A percentile compares a stretch with the other conserved stretches of the same genome.
phyloP scores from a whole-genome alignment of 2,888 invertebrate species.

The Homarus gammarus region DNA sequence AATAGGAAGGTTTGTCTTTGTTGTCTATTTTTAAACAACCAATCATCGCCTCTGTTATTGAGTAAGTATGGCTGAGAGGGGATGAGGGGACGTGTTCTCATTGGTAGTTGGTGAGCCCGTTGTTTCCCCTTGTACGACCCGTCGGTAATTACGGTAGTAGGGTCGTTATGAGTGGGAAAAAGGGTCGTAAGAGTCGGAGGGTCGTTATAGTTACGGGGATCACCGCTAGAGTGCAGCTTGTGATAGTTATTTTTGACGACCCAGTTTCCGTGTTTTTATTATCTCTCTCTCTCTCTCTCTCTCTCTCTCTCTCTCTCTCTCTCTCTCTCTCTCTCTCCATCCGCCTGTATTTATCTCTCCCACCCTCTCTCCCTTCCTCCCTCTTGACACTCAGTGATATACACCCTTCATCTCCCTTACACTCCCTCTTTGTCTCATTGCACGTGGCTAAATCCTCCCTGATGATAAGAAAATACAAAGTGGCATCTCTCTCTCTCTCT shows the following conservation, averaged over 20 bases:
- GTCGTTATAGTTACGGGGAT: background rate
- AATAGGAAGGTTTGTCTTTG: background rate
- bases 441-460: no score
- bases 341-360: background rate
- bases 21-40: background rate
- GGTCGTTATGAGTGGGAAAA: background rate
- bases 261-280: no score
- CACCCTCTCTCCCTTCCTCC: background rate
- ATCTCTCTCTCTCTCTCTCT: no score
- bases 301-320: no score
- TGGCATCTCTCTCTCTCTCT: constrained; percentile 3
- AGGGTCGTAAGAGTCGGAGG: background rate
- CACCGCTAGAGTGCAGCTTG: no score
- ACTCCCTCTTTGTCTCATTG: background rate
- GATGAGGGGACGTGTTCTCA: no score
- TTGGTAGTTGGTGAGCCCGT: background rate
- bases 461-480: no score
- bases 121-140: background rate
- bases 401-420: background rate
- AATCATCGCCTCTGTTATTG: background rate
- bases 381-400: no score
- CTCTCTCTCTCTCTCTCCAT: background rate
- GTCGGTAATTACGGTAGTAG: background rate
- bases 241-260: no score
- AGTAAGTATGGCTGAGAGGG: no score